Conservation (phyloP, 2,888 invertebrate species). For the Augiades crinisus region DNA sequence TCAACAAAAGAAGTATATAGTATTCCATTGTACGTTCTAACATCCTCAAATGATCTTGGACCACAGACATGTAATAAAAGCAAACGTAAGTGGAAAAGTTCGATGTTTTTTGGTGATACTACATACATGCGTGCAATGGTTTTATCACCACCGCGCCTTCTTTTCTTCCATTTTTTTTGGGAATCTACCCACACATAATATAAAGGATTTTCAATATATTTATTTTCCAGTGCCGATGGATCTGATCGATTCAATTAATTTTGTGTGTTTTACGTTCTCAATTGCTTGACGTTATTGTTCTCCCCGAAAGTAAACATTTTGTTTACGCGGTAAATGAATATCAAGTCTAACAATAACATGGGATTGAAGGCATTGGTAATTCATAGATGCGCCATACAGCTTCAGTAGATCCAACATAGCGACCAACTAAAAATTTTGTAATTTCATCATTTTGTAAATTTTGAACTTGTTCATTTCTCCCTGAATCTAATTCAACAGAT, state of each 20-base stretch:
- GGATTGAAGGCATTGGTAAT: neutral
- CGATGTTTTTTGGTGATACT: constrained; percentile 27
- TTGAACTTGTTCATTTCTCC: neutral
- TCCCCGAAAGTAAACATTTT: neutral
- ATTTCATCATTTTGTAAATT: no score
- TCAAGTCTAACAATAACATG: neutral
- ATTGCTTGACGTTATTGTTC: no score
- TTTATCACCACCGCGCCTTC: constrained; percentile 26
- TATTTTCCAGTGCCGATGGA: neutral
- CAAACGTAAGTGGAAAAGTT: constrained; percentile 28
- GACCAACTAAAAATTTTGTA: neutral
- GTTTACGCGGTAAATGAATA: neutral
- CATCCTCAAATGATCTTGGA: constrained; percentile 27
- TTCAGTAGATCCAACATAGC: neutral
- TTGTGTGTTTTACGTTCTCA: no score
- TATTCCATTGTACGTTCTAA: constrained; percentile 25
- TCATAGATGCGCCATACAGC: neutral
- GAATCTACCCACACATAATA: constrained; percentile 19
- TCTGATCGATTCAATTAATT: no score
- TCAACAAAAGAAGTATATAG: constrained; percentile 25
- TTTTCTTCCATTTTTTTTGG: constrained; percentile 19
- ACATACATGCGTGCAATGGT: constrained; percentile 26
- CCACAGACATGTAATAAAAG: constrained; percentile 26
- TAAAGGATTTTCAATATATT: constrained; percentile 11
- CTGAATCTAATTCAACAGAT: neutral